Evolutionary conservation across 2,797 vertebrate species (phyloP), one percentile per base, ranked within the genome.

Genomic region (Nyctalus aviator): DNA sequence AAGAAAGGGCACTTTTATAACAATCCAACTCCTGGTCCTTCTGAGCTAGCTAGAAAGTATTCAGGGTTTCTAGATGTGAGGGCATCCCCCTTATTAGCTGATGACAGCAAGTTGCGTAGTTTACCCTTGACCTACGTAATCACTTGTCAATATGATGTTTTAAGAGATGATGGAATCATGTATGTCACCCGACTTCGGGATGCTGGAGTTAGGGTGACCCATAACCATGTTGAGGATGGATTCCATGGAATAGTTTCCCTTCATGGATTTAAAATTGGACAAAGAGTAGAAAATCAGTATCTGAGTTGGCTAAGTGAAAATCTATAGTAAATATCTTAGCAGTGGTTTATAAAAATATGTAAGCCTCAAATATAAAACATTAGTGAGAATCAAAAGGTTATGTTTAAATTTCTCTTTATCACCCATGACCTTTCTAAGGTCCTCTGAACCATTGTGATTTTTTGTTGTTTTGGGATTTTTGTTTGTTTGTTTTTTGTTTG

Each of bases 141-240:
- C 32, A 99, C 99, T 6, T 99, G 99, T 20, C 98, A 99, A 97
- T 98, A 99, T 32, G 99, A 99, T 0, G 98, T 99, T 7, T 97
- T 99, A 62, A 98, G 99, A 25, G 99, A 99, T 32, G 99, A 99
- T 0, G 99, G 99, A 0, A 73, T 97, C 77, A 99, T 99, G 99
- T 99, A 99, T 0, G 99, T 90, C 30, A 95, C 46, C 0, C 98
- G 99, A 30, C 98, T 99, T 1, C 98, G 91, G 4, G 96, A 97
- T 0, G 98, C 96, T 0, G 99, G 99, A 0, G 98, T 99, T 0
- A 92, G 98, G 0, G 98, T 99, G 92, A 98, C 98, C 0, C 99
- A 99, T 20, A 94, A 98, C 87, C 99, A 99, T 30, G 98, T 98
- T n/a, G 37, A 92, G 2, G 94, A 95, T 0, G 98, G 98, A 55